A percentile compares a stretch with the other conserved stretches of the same genome.
Conservation (phyloP, 2,797 vertebrate genomes). For the Catostomus latipinnis region DNA sequence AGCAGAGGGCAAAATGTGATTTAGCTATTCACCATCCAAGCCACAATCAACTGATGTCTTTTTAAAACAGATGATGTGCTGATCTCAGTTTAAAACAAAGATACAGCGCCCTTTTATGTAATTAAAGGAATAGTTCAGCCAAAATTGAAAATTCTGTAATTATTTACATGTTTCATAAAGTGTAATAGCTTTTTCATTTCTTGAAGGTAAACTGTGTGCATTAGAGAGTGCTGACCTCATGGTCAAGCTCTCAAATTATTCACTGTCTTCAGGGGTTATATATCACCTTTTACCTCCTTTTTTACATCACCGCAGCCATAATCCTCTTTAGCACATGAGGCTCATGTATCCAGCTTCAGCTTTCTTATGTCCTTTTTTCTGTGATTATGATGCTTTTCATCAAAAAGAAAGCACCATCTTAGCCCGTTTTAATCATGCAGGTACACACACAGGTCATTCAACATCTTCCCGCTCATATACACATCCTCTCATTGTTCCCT, state of each 20-base stretch:
- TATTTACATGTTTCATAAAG: neutral
- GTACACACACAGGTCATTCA: too few species aligned
- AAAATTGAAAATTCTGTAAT: neutral
- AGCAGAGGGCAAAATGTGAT: slow-evolving; percentile 18
- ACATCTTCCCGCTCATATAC: too few species aligned
- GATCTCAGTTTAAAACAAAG: neutral
- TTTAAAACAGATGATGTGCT: neutral
- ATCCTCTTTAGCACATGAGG: neutral
- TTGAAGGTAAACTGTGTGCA: slow-evolving; percentile 26
- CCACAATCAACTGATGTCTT: slow-evolving; percentile 2
- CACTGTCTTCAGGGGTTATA: neutral
- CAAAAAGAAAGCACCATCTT: too few species aligned
- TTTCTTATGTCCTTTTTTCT: neutral
- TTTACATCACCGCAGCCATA: slow-evolving; percentile 6
- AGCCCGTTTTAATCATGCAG: too few species aligned
- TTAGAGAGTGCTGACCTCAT: slow-evolving; percentile 26
- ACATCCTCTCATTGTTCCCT: too few species aligned
- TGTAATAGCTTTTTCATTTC: slow-evolving; percentile 39
- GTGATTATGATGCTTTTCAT: too few species aligned
- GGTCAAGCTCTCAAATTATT: slow-evolving; percentile 37
- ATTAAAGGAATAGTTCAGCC: neutral
- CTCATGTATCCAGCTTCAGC: neutral
- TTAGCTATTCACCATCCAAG: slow-evolving; percentile 17
- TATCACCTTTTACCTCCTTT: neutral
- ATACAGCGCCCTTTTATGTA: slow-evolving; percentile 3